Base-by-base conservation (phyloP, 2,888 invertebrate species). In the Tachina grossa region DNA sequence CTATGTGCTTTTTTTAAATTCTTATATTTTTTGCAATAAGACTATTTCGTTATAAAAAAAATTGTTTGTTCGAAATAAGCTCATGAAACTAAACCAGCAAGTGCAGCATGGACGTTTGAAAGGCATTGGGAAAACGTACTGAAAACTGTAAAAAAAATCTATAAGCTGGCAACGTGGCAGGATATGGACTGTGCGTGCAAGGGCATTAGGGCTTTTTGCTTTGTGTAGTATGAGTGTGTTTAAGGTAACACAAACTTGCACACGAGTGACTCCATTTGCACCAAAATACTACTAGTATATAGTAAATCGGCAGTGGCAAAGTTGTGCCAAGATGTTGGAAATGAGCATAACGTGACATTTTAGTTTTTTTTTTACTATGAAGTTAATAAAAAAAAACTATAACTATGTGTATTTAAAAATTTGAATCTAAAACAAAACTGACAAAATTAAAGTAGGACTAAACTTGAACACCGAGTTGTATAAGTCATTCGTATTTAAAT, bases 121-220 rank as follows among this genome's bases (percentile, higher is more conserved):
- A 57, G 31, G 45, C 31, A 53, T 59, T 69, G 61, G 16, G 49
- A 41, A 78, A 61, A 78, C 78, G 78, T 78, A 69, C 69, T 78
- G 51, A 43, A 45, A 69, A 51, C 43, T 61, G n/a, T 1, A 39
- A 47, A 57, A 39, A 49, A 47, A 57, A 39, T 47, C 14, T 76
- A 10, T 14, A 39, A 49, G 65, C 45, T 76, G 63, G 31, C 55
- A 45, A 45, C n/a, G 31, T 74, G 63, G 49, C 22, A 19, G 1
- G 19, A 31, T 53, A 55, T 13, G 41, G 6, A 5, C 19, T 16
- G 39, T 65, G 55, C 57, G 76, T 65, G 55, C 65, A 55, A 47
- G 65, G 55, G 55, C 22, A 76, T 53, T 43, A 49, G 31, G 4
- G 51, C 4, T 22, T 31, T 61, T n/a, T 22, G 1, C 11, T 19